A percentile compares a stretch with the other conserved stretches of the same genome.
Conservation (phyloP, 2,888 invertebrate genomes). For the Thecophora atra region DNA sequence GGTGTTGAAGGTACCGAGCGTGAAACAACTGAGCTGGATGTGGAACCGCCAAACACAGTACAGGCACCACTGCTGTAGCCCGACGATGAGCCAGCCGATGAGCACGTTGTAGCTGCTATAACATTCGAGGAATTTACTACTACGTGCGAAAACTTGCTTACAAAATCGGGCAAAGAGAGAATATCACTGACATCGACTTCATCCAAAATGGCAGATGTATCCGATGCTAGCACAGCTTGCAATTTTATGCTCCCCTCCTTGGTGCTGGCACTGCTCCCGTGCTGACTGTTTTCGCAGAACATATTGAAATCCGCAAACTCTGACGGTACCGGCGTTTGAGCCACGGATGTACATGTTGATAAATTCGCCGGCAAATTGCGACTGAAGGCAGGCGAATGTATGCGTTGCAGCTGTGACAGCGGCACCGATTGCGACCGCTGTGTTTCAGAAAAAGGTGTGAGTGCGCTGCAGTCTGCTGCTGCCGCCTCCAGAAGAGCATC, state of each 20-base stretch:
- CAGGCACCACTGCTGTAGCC: slow-evolving; percentile 59
- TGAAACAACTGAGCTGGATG: slow-evolving; percentile 64
- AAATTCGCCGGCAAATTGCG: slow-evolving; percentile 50
- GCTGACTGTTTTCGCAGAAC: slow-evolving; percentile 59
- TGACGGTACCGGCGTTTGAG: slow-evolving; percentile 75
- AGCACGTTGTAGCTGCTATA: slow-evolving; percentile 57
- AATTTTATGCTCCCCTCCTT: slow-evolving; percentile 45
- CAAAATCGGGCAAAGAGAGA: slow-evolving; percentile 58
- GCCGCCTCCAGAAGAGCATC: slow-evolving; percentile 35
- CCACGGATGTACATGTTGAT: slow-evolving; percentile 73
- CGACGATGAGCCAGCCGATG: slow-evolving; percentile 59
- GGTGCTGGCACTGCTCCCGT: slow-evolving; percentile 33
- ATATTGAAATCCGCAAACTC: slow-evolving; percentile 77
- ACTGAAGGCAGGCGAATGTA: slow-evolving; percentile 58
- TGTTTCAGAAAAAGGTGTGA: slow-evolving; percentile 45
- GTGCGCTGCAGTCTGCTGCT: slow-evolving; percentile 42
- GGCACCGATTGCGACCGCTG: slow-evolving; percentile 84
- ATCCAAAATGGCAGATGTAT: slow-evolving; percentile 49
- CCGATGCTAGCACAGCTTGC: slow-evolving; percentile 48
- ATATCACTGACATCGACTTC: slow-evolving; percentile 58
- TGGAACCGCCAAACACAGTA: slow-evolving; percentile 43
- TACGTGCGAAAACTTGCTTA: slow-evolving; percentile 54
- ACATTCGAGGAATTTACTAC: slow-evolving; percentile 44
- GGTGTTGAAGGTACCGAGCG: slow-evolving; percentile 78
- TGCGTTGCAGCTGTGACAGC: slow-evolving; percentile 63